These are phyloP conservation scores for Saimiri boliviensis DNA, from an alignment of 2,113 vertebrate genomes.

Conservation along the genomic window DNA sequence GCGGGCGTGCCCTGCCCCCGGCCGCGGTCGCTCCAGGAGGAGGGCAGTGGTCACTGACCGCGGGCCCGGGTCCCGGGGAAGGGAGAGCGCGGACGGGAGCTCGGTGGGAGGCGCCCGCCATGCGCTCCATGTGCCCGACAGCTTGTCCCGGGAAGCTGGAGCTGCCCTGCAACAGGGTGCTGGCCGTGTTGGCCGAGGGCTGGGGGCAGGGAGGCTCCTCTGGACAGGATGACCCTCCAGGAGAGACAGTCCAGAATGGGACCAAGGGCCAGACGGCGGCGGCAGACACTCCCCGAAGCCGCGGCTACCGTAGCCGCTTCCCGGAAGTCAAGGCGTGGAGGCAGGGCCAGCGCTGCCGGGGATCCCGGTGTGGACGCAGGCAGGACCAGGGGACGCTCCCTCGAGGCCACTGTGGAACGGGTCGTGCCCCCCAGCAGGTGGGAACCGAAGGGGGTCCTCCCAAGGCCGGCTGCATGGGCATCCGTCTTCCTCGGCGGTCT, in stretches of 20 bases:
- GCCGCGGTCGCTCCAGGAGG: not conserved
- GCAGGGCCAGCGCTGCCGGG: not conserved
- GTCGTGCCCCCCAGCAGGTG: accelerated
- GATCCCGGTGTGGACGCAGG: accelerated
- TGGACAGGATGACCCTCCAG: not conserved
- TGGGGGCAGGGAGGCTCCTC: not conserved
- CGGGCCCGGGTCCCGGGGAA: not conserved
- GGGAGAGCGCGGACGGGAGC: too few species aligned
- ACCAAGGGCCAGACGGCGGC: accelerated
- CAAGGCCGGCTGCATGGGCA: accelerated
- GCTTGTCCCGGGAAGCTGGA: not conserved
- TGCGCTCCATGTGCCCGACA: too few species aligned
- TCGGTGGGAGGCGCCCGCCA: not conserved
- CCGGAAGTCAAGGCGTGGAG: not conserved
- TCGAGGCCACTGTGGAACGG: not conserved
- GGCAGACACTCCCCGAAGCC: not conserved
- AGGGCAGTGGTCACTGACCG: not conserved
- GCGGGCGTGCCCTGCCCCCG: not conserved
- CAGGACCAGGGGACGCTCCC: not conserved
- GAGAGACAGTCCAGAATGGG: not conserved
- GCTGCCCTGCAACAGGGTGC: not conserved
- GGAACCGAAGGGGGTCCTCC: not conserved
- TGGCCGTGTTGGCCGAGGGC: not conserved
- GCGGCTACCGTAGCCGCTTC: too few species aligned
- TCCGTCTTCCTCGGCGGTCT: too few species aligned